A percentile compares a stretch with the other conserved stretches of the same genome.
Evolutionary conservation across 2,888 invertebrate species (phyloP).

Genomic region (Coecobrya sp.): DNA sequence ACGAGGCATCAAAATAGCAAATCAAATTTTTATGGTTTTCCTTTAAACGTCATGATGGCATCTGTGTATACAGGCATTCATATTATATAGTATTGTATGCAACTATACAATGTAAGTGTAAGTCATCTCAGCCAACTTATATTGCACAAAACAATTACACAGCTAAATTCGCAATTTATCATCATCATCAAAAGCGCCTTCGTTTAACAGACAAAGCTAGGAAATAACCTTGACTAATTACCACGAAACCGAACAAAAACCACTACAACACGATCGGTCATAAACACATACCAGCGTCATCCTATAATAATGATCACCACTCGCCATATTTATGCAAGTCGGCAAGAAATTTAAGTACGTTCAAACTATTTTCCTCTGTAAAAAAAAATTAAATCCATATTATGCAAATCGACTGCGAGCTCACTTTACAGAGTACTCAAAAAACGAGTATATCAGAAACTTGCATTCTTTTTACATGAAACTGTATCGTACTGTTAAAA

Average conservation of each 20-base stretch:
- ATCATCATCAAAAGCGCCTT: neutral
- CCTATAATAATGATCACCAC: neutral
- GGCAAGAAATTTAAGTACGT: conserved; percentile 25
- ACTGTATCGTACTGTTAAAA: neutral
- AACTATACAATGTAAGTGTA: no score
- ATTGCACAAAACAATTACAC: conserved; percentile 17
- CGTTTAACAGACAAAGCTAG: neutral
- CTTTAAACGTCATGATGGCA: no score
- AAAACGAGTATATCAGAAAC: conserved; percentile 3
- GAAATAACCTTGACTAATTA: conserved; percentile 74
- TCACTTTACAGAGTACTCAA: neutral
- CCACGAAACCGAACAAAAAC: conserved; percentile 63
- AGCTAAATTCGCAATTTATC: neutral
- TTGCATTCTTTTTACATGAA: neutral
- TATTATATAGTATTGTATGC: no score
- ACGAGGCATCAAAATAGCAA: no score
- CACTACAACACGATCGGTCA: neutral
- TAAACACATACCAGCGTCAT: neutral
- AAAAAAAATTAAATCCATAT: neutral
- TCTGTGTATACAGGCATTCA: no score
- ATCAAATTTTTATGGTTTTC: no score
- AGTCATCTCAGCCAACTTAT: neutral
- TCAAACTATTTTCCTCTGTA: neutral
- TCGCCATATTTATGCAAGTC: neutral
- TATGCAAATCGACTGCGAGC: neutral